Percentiles rank a stretch among this genome's conserved stretches.
phyloP scores from a whole-genome alignment of 2,113 vertebrate species.

The Nesogale talazaci region DNA sequence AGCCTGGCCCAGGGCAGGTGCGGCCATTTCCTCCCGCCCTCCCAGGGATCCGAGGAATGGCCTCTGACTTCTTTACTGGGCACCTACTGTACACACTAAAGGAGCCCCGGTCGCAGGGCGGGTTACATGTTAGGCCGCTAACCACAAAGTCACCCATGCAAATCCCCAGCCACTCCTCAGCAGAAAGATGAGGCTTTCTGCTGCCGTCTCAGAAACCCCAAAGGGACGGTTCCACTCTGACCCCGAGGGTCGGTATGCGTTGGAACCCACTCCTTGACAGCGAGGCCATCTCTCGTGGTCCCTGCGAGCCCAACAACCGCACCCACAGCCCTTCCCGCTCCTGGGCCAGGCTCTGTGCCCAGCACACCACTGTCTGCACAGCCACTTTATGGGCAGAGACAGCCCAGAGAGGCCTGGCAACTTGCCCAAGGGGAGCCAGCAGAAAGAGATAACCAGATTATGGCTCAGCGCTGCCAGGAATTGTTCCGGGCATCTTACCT shows the following conservation, averaged over 20 bases:
- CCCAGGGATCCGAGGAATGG: background rate
- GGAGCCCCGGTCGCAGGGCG: too few relatives aligned
- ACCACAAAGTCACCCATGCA: too few relatives aligned
- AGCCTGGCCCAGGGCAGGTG: background rate
- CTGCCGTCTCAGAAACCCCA: too few relatives aligned
- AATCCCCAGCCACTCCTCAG: too few relatives aligned
- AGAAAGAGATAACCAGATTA: background rate
- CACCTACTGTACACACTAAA: background rate
- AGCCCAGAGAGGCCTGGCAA: conserved; percentile 5
- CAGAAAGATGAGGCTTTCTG: too few relatives aligned
- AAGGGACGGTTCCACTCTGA: too few relatives aligned
- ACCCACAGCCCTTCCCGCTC: background rate
- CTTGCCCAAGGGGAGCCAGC: conserved; percentile 5
- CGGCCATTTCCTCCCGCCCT: background rate
- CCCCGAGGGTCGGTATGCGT: too few relatives aligned
- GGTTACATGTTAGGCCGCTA: too few relatives aligned
- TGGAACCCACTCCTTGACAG: too few relatives aligned
- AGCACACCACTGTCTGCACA: background rate
- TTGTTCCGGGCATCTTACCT: background rate
- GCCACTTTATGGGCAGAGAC: background rate
- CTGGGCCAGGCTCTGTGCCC: background rate
- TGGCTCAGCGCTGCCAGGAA: background rate
- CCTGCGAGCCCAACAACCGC: background rate
- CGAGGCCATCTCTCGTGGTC: background rate
- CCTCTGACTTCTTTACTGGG: background rate